Percentiles rank a stretch among this genome's conserved stretches.
Evolutionary conservation across 1,140 invertebrate genomes (phyloP).

Genomic region (Drosophila asahinai): DNA sequence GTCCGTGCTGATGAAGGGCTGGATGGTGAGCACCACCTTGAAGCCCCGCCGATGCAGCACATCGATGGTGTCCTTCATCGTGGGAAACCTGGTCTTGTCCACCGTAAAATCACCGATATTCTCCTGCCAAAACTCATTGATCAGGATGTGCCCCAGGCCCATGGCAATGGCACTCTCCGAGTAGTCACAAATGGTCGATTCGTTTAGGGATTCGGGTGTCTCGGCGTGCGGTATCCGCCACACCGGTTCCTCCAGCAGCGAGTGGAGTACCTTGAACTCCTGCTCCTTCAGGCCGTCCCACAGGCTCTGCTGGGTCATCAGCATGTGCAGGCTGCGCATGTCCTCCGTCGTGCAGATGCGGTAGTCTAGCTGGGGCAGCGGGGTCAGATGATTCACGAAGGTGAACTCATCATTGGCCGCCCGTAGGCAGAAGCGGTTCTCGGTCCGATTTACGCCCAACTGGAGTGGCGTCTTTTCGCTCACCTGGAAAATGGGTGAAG

Average conservation of each 20-base stretch:
- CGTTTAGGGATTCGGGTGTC: slow-evolving; percentile 87
- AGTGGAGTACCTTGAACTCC: slow-evolving; percentile 90
- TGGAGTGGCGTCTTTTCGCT: slow-evolving; percentile 92
- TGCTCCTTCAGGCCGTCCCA: slow-evolving; percentile 93
- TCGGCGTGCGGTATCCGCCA: slow-evolving; percentile 92
- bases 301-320: slow-evolving; percentile 89
- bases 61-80: slow-evolving; percentile 91
- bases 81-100: slow-evolving; percentile 90
- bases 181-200: slow-evolving; percentile 91
- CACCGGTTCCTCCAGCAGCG: slow-evolving; percentile 92
- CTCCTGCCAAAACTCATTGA: slow-evolving; percentile 94
- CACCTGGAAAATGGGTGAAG: slow-evolving; percentile 85
- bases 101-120: slow-evolving; percentile 92
- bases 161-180: slow-evolving; percentile 92
- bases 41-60: slow-evolving; percentile 94
- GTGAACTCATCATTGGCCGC: slow-evolving; percentile 92
- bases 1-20: slow-evolving; percentile 95
- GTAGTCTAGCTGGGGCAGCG: slow-evolving; percentile 91
- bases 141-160: slow-evolving; percentile 91
- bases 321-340: slow-evolving; percentile 90
- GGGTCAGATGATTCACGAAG: slow-evolving; percentile 89
- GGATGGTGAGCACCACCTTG: slow-evolving; percentile 92
- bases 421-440: slow-evolving; percentile 90
- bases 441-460: slow-evolving; percentile 89
- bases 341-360: slow-evolving; percentile 93